phyloP scores from a whole-genome alignment of 2,113 vertebrate species.

The Otolemur garnettii region DNA sequence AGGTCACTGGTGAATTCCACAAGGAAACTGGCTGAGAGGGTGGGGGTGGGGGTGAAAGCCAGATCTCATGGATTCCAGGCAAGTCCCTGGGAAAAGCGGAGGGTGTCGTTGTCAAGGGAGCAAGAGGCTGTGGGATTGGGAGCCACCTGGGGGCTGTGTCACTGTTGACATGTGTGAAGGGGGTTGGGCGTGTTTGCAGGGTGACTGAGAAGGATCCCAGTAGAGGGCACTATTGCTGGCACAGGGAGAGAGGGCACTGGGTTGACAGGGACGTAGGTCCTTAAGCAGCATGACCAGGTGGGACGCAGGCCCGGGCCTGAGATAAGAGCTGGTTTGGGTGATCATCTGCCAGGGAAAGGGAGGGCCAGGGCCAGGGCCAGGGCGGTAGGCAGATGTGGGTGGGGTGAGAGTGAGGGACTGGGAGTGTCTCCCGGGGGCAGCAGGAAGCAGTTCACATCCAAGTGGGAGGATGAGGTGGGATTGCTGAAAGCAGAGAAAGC shows the following conservation, averaged over 20 bases:
- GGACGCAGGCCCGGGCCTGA: too few species aligned
- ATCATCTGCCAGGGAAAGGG: not conserved
- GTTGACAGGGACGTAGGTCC: not conserved
- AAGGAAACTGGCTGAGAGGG: too few species aligned
- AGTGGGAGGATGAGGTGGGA: accelerated
- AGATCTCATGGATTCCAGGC: not conserved
- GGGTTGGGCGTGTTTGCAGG: accelerated
- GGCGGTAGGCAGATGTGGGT: not conserved
- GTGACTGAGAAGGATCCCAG: not conserved
- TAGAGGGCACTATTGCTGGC: accelerated
- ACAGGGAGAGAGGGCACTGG: accelerated
- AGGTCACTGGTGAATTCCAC: too few species aligned
- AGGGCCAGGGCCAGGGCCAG: not conserved
- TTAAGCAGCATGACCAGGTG: not conserved
- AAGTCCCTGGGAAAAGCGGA: not conserved
- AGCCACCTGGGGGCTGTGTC: accelerated
- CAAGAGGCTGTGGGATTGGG: not conserved
- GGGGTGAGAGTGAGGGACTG: accelerated
- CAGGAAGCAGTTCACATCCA: not conserved
- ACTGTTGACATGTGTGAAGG: not conserved
- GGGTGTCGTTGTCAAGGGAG: too few species aligned
- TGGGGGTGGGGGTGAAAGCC: too few species aligned
- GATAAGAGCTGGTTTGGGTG: not conserved
- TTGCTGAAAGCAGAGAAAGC: not conserved
- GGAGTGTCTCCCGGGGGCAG: not conserved